Evolutionary conservation across 1,140 invertebrate species (phyloP).

Genomic region (Parasteatoda tepidariorum): DNA sequence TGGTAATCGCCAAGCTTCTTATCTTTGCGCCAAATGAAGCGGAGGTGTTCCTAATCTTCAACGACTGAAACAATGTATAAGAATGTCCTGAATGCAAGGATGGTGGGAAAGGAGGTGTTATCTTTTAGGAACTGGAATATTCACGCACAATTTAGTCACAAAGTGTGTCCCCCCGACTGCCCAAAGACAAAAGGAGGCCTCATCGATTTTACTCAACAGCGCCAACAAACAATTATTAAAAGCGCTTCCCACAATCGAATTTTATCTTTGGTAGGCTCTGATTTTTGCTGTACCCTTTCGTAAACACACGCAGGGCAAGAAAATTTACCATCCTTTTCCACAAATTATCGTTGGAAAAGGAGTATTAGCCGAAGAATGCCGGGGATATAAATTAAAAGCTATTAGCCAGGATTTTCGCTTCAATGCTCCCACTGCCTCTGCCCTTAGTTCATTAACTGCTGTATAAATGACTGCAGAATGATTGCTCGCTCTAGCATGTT

Average conservation of each 20-base stretch:
- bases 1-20: not conserved
- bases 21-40: constrained; percentile 50
- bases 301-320: constrained; percentile 43
- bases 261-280: constrained; percentile 48
- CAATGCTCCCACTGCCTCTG: constrained; percentile 16
- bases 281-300: constrained; percentile 37
- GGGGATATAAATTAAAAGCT: constrained; percentile 58
- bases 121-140: constrained; percentile 42
- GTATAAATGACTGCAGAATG: constrained; percentile 60
- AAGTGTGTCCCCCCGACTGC: constrained; percentile 50
- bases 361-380: constrained; percentile 37
- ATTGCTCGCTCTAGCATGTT: constrained; percentile 16
- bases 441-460: constrained; percentile 56
- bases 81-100: constrained; percentile 32
- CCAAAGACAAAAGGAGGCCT: constrained; percentile 39
- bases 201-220: constrained; percentile 16
- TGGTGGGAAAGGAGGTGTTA: not conserved
- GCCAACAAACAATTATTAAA: constrained; percentile 36
- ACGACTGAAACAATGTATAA: constrained; percentile 53
- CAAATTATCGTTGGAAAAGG: not conserved
- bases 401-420: constrained; percentile 40
- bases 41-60: constrained; percentile 35
- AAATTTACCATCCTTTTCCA: not conserved
- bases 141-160: constrained; percentile 57
- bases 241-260: constrained; percentile 42